phyloP scores from a whole-genome alignment of 1,140 invertebrate species.

The Drosophila seguyi region DNA sequence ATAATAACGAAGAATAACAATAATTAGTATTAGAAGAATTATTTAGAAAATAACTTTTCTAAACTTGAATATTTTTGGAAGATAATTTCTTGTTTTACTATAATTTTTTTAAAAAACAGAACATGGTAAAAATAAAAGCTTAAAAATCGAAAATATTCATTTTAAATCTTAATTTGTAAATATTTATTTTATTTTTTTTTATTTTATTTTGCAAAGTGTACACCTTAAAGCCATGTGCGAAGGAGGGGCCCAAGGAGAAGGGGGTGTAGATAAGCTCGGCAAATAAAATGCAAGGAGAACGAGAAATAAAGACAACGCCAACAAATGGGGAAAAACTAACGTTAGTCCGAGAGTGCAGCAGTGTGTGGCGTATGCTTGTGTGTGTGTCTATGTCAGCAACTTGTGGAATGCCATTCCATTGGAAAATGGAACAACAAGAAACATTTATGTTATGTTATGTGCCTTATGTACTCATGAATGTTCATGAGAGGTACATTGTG shows the following conservation, averaged over 20 bases:
- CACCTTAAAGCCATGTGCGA: not conserved
- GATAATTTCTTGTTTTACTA: no score
- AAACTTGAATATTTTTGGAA: no score
- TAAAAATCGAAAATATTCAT: no score
- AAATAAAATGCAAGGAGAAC: constrained; percentile 35
- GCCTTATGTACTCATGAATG: constrained; percentile 11
- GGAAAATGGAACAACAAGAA: constrained; percentile 52
- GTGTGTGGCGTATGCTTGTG: constrained; percentile 3
- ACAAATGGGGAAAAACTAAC: constrained; percentile 23
- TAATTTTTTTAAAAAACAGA: no score
- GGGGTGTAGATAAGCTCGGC: constrained; percentile 40
- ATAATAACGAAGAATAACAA: no score
- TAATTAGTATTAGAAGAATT: no score
- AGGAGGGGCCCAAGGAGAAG: not conserved
- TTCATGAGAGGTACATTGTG: not conserved
- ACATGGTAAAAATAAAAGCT: no score
- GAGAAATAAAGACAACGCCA: constrained; percentile 5
- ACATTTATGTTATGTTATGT: constrained; percentile 5
- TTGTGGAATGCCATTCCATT: constrained; percentile 70
- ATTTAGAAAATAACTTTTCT: no score
- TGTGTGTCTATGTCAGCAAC: constrained; percentile 46
- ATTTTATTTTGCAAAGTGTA: not conserved
- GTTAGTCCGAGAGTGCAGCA: constrained; percentile 3
- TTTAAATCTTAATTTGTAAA: not conserved
- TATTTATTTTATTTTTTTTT: not conserved